These are phyloP conservation scores for Pampusana beccarii DNA, from an alignment of 2,113 vertebrate species.

Conservation along the genomic window DNA sequence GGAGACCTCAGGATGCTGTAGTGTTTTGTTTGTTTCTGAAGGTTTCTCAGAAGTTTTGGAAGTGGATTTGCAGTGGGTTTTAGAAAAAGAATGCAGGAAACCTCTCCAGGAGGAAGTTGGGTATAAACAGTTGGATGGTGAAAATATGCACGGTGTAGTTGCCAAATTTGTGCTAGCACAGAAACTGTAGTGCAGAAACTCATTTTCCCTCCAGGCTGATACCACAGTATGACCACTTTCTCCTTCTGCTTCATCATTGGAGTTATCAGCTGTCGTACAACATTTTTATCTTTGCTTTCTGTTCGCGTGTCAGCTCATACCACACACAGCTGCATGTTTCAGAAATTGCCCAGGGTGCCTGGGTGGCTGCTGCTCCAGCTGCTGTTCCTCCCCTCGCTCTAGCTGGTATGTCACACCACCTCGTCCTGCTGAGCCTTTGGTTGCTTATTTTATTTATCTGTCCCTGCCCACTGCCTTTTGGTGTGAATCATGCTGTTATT, in stretches of 20 bases:
- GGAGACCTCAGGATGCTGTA: background rate
- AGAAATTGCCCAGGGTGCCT: background rate
- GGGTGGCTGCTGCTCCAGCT: background rate
- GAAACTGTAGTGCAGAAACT: background rate
- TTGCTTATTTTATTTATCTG: constrained; percentile 1
- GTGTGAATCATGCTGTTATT: constrained; percentile 48
- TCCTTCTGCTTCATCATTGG: background rate
- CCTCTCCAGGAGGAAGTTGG: background rate
- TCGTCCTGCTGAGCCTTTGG: background rate
- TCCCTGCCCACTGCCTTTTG: constrained; percentile 26
- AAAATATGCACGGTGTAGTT: background rate
- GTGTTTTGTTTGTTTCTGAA: background rate
- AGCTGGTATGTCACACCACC: background rate
- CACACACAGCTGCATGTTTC: accelerated
- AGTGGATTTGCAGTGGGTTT: background rate
- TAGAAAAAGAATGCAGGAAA: background rate
- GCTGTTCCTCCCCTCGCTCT: background rate
- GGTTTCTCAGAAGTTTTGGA: background rate
- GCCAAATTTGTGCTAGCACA: background rate
- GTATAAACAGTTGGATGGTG: background rate
- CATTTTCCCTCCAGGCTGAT: background rate
- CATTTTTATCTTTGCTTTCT: background rate
- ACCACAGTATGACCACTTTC: background rate
- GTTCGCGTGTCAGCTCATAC: background rate
- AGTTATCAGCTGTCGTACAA: background rate